These are phyloP conservation scores for Otolemur crassicaudatus DNA, from an alignment of 2,797 vertebrate genomes.

Conservation along the genomic window DNA sequence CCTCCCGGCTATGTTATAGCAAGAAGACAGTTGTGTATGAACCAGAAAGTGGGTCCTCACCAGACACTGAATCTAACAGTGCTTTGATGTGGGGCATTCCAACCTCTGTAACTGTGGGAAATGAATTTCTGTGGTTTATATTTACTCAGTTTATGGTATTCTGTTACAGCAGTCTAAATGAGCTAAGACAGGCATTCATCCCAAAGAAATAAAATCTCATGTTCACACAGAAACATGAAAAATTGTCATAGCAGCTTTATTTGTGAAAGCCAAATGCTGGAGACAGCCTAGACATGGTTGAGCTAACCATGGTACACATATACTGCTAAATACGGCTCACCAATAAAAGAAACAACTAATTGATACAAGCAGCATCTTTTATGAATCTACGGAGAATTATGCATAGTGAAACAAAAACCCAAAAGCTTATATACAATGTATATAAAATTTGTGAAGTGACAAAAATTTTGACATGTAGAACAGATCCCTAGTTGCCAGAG, in stretches of 20 bases:
- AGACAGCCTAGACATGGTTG: neutral
- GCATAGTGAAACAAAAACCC: neutral
- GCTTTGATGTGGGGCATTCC: neutral
- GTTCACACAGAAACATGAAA: neutral
- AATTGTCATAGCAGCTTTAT: neutral
- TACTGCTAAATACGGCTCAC: neutral
- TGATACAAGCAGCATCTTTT: neutral
- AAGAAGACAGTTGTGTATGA: neutral
- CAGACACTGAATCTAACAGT: neutral
- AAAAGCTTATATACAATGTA: neutral
- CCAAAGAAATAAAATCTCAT: neutral
- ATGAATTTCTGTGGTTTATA: neutral
- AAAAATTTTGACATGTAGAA: neutral
- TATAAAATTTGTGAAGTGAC: constrained; percentile 3
- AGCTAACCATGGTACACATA: neutral
- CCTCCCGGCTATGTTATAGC: neutral
- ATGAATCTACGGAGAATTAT: neutral
- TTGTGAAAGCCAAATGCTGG: neutral
- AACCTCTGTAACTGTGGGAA: neutral
- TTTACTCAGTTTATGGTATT: neutral
- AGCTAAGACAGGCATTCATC: neutral
- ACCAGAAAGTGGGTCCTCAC: neutral
- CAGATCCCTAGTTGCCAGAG: neutral
- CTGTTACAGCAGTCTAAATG: neutral
- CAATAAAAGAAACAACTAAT: neutral